Evolutionary conservation across 2,888 invertebrate genomes (phyloP).

Genomic region (Eupithecia abbreviata): DNA sequence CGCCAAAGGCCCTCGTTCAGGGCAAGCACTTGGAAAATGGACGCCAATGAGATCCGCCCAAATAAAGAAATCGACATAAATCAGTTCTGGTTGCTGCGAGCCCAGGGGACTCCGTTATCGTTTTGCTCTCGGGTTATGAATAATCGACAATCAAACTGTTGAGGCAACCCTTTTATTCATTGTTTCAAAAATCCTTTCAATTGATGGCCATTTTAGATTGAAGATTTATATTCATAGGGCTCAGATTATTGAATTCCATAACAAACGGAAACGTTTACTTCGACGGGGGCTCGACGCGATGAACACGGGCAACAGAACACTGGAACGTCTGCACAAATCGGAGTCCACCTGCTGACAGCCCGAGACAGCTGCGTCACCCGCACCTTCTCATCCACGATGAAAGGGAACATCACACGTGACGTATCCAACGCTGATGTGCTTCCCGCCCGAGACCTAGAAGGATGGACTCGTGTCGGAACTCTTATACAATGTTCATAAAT

Average conservation of each 20-base stretch:
- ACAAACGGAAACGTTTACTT: background rate
- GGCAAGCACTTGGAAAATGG: background rate
- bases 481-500: background rate
- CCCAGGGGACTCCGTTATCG: background rate
- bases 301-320: background rate
- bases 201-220: background rate
- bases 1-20: background rate
- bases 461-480: background rate
- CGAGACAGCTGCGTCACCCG: no score
- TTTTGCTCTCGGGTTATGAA: background rate
- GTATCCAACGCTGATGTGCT: background rate
- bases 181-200: background rate
- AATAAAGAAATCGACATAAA: constrained; percentile 1
- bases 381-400: no score
- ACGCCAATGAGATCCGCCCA: background rate
- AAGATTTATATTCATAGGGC: background rate
- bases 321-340: no score
- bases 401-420: no score
- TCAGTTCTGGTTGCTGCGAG: background rate
- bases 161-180: background rate
- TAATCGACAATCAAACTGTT: constrained; percentile 1
- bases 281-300: background rate
- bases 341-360: no score
- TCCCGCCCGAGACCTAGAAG: background rate
- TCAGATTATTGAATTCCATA: background rate